Conservation (phyloP, 2,888 invertebrate species). For the Aelia acuminata region DNA sequence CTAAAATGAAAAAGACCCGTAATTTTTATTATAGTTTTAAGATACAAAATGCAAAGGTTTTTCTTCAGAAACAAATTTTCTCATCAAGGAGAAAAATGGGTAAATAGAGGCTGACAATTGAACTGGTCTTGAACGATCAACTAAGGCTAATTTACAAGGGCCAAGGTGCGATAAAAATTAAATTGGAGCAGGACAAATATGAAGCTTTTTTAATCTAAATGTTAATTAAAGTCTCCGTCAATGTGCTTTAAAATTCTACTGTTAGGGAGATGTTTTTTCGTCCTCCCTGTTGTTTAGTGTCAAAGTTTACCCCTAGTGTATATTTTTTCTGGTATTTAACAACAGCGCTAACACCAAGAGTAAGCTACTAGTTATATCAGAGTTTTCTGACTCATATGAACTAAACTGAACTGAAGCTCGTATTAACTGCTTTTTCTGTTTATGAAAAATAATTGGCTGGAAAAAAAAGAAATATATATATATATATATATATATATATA, state of each 20-base stretch:
- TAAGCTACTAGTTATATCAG: conserved; percentile 15
- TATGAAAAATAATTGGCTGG: too few species aligned
- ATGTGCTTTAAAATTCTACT: conserved; percentile 25
- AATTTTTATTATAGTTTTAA: too few species aligned
- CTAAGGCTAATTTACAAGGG: conserved; percentile 15
- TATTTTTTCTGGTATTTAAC: conserved; percentile 14
- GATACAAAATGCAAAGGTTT: too few species aligned
- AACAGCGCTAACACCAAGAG: background rate
- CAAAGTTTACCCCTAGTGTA: conserved; percentile 6
- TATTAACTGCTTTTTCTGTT: too few species aligned
- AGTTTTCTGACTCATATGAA: too few species aligned
- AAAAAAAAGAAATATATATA: too few species aligned
- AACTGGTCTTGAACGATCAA: background rate
- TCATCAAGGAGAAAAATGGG: background rate
- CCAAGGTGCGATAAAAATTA: conserved; percentile 29
- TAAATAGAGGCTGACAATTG: background rate
- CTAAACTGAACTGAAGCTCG: too few species aligned
- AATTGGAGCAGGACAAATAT: conserved; percentile 33
- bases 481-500: too few species aligned
- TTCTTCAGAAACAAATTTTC: background rate
- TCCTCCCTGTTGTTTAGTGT: background rate
- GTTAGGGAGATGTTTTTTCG: background rate
- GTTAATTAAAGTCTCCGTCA: conserved; percentile 37
- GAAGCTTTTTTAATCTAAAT: conserved; percentile 25
- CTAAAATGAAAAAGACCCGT: too few species aligned